Conservation (phyloP, 2,797 vertebrate genomes). For the Eidolon dupreanum region DNA sequence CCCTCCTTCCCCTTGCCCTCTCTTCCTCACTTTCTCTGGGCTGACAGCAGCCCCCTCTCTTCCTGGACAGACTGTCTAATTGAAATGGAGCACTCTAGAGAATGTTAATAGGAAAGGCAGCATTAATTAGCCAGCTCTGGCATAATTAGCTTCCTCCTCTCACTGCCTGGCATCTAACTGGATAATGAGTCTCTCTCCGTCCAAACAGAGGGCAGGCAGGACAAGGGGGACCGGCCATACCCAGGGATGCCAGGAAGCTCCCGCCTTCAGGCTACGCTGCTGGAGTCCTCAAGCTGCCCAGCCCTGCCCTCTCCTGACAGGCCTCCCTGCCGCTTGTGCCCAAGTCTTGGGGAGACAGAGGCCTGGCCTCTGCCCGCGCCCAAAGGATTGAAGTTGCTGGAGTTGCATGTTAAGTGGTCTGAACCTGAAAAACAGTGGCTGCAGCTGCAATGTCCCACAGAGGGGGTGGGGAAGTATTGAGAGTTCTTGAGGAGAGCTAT, state of each 20-base stretch:
- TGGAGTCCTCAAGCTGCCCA: not conserved
- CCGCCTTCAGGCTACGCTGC: slow-evolving; percentile 24
- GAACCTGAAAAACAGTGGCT: slow-evolving; percentile 32
- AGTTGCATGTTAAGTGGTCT: slow-evolving; percentile 62
- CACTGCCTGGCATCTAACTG: slow-evolving; percentile 75
- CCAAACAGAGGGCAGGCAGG: slow-evolving; percentile 50
- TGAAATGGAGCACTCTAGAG: slow-evolving; percentile 81
- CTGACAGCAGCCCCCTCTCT: slow-evolving; percentile 62
- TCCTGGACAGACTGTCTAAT: slow-evolving; percentile 80
- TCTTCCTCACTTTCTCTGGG: slow-evolving; percentile 60
- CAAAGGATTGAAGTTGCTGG: slow-evolving; percentile 23
- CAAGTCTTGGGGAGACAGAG: slow-evolving; percentile 40
- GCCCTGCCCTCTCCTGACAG: not conserved
- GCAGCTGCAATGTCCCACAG: slow-evolving; percentile 39
- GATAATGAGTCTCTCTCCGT: slow-evolving; percentile 75
- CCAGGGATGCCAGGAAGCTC: not conserved
- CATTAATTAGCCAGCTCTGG: slow-evolving; percentile 81
- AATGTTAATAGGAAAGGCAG: slow-evolving; percentile 81
- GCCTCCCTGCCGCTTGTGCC: not conserved
- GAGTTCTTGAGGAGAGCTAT: not conserved
- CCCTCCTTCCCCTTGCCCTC: not conserved
- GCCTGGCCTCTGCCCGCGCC: not conserved
- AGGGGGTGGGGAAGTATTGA: not conserved
- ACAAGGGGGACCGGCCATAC: not conserved
- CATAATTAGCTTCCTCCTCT: slow-evolving; percentile 84